Evolutionary conservation across 2,797 vertebrate genomes (phyloP), one percentile per base, ranked within the genome.

Genomic region (Columba guinea): DNA sequence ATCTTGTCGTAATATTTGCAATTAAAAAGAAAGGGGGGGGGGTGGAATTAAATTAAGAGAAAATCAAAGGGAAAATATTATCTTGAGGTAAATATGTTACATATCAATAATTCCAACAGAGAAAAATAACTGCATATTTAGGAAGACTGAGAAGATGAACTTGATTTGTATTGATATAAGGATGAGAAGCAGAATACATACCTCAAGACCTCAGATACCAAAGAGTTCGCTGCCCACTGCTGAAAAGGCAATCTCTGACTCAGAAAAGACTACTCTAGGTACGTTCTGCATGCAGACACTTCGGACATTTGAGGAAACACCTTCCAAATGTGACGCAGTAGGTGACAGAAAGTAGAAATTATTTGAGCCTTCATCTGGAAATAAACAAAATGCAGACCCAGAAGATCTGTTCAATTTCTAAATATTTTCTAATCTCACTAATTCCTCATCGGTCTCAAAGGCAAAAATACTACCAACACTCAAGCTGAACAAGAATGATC

Each of bases 101-200:
- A 11, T 48, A 32, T 70, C 23, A 73, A 3, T 86, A 81, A 51
- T 68, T 95, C 13, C 56, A 80, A 85, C 9, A 68, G 27, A 87
- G 20, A 37, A 86, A 48, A 93, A 62, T 13, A 91, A 92, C 91
- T 39, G 21, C 8, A 80, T 21, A 37, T 64, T 70, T 71, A 80
- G 24, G 32, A 89, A 83, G 68, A 52, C 23, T 27, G 18, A 70
- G n/a, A 89, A 90, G 15, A 71, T 24, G 58, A 90, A 67, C 27
- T 84, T 78, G 39, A 46, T 64, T 91, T 60, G 48, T 58, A 75
- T 27, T 52, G 26, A 53, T 53, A 74, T 34, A 84, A 77, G 7
- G 34, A 74, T 60, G n/a, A 79, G 28, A 94, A 88, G 39, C 7
- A 93, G 52, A 84, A 90, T 51, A 95, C 80, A 27, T 90, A 94